Evolutionary conservation across 2,797 vertebrate genomes (phyloP).

Genomic region (Silurus lanzhouensis): DNA sequence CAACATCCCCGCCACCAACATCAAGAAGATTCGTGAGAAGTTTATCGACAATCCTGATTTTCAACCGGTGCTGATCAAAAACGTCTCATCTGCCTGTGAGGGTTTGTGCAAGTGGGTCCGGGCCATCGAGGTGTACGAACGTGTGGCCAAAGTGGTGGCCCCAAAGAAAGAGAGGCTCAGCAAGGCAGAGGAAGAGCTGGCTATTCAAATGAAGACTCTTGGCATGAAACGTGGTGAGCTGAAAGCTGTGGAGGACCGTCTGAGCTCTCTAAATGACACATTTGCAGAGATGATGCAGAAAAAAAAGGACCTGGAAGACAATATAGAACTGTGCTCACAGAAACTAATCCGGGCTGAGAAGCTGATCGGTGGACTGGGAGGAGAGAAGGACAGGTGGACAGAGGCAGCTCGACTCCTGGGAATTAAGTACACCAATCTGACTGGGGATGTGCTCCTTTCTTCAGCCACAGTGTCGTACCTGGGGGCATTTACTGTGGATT

Average conservation of each 20-base stretch:
- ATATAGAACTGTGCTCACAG: slow-evolving; percentile 87
- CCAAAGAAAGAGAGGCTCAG: slow-evolving; percentile 84
- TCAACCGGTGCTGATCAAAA: slow-evolving; percentile 86
- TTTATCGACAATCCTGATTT: slow-evolving; percentile 88
- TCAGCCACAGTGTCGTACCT: slow-evolving; percentile 88
- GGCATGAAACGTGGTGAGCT: slow-evolving; percentile 83
- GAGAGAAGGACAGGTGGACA: slow-evolving; percentile 92
- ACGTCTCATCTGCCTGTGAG: slow-evolving; percentile 91
- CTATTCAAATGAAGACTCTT: slow-evolving; percentile 80
- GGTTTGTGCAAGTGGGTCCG: slow-evolving; percentile 94
- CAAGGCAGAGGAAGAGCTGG: slow-evolving; percentile 78
- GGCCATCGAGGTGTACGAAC: slow-evolving; percentile 91
- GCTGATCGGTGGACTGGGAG: slow-evolving; percentile 90
- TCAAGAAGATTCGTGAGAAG: slow-evolving; percentile 88
- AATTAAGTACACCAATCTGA: slow-evolving; percentile 81
- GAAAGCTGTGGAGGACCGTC: slow-evolving; percentile 81
- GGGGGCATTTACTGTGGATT: slow-evolving; percentile 91
- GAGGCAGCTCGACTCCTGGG: slow-evolving; percentile 81
- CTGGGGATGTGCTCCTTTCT: slow-evolving; percentile 88
- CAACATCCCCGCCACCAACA: slow-evolving; percentile 80
- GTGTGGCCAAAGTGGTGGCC: slow-evolving; percentile 87
- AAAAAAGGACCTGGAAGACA: slow-evolving; percentile 82
- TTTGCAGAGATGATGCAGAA: slow-evolving; percentile 82
- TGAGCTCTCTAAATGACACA: slow-evolving; percentile 82
- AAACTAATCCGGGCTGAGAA: slow-evolving; percentile 88